phyloP scores from a whole-genome alignment of 2,888 invertebrate species.

The Phengaris arion region DNA sequence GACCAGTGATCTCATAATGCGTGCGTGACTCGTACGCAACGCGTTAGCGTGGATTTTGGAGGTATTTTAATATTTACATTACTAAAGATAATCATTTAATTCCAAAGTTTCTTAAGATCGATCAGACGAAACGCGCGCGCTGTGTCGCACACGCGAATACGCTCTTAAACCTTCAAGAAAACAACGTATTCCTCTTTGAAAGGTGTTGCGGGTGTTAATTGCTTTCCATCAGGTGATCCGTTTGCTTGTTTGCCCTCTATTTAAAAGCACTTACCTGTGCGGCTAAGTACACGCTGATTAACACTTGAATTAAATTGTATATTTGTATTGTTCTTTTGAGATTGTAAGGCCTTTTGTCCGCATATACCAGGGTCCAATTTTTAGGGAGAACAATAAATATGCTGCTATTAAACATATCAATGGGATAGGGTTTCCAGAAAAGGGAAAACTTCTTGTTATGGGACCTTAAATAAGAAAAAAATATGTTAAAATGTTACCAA shows the following conservation, averaged over 20 bases:
- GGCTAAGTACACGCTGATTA: conserved; percentile 39
- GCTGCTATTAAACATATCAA: conserved; percentile 71
- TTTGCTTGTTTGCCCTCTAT: too few species aligned
- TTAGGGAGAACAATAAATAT: conserved; percentile 85
- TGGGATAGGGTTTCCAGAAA: conserved; percentile 83
- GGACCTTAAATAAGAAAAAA: conserved; percentile 72
- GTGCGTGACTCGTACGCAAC: too few species aligned
- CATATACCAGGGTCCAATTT: conserved; percentile 87
- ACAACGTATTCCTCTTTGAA: too few species aligned
- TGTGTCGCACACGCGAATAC: too few species aligned
- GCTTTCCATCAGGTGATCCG: neutral
- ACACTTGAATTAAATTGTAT: conserved; percentile 85
- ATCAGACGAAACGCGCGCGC: too few species aligned
- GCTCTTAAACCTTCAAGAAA: too few species aligned
- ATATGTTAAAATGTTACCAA: neutral
- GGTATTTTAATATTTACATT: too few species aligned
- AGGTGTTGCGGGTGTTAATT: too few species aligned
- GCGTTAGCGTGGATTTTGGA: too few species aligned
- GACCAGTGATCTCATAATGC: too few species aligned
- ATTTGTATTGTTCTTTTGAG: conserved; percentile 81
- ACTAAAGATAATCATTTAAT: too few species aligned
- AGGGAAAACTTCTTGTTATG: conserved; percentile 81
- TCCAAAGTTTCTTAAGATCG: too few species aligned
- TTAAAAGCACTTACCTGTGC: conserved; percentile 42
- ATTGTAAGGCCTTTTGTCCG: conserved; percentile 81